Evolutionary conservation across 2,113 vertebrate species (phyloP), one percentile per base, ranked within the genome.

Genomic region (Oostethus manadensis): DNA sequence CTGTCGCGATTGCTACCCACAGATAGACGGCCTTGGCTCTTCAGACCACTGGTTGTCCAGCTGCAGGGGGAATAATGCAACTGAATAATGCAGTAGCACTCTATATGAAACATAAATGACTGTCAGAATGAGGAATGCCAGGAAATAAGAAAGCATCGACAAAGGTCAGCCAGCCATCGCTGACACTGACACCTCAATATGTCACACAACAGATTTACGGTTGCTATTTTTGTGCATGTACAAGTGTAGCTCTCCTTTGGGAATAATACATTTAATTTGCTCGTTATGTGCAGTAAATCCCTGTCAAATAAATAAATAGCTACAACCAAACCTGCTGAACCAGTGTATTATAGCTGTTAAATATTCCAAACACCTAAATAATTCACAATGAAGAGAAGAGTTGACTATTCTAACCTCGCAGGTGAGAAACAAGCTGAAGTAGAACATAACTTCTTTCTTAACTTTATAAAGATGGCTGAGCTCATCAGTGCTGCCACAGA

Each of bases 31-130:
- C 97, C 97, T 73, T 98, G 97, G 77, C 95, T 99, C 87, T 98
- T 99, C 84, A 99, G 89, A 56, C 97, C 97, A 75, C 96, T 99
- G 22, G 97, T 99, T 22, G 95, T 98, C 97, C 97, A 99, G 67
- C 96, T 99, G 66, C 67, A 44, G 60, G 64, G 58, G 18, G 10
- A 42, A 42, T 21, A 74, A 57, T 1, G 0, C 61, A 48, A 46
- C 58, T 74, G 74, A 79, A 78, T 77, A 69, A 81, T 73, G 67
- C 2, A 74, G 9, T 11, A 56, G 56, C 2, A 18, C 47, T 65
- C 47, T 51, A 40, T 35, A 66, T 58, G 51, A 75, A 78, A 66
- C 70, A 76, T 45, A 49, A 67, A 74, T 65, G 65, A 78, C 13
- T 72, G 60, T 56, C 54, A 68, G 46, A 10, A 29, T 1, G 14